These are phyloP conservation scores for Autographa pulchrina DNA, from an alignment of 2,888 invertebrate species.

Conservation along the genomic window DNA sequence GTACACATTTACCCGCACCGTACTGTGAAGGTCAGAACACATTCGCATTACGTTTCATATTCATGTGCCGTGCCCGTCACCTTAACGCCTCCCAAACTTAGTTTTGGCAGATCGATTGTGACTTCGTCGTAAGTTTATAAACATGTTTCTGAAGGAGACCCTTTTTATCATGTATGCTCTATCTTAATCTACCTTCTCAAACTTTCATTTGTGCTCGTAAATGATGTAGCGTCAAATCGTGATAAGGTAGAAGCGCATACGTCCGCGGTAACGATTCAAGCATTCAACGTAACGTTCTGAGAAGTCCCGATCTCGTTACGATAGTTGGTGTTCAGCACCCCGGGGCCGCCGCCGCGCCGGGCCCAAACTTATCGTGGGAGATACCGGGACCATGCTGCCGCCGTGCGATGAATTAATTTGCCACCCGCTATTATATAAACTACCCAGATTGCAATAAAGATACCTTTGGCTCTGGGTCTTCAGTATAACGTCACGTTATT, in stretches of 20 bases:
- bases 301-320: slow-evolving; percentile 84
- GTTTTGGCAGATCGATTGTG: slow-evolving; percentile 67
- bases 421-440: slow-evolving; percentile 80
- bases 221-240: slow-evolving; percentile 71
- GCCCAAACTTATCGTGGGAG: slow-evolving; percentile 79
- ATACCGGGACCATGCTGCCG: slow-evolving; percentile 71
- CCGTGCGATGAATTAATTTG: slow-evolving; percentile 87
- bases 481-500: slow-evolving; percentile 67
- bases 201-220: slow-evolving; percentile 56
- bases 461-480: slow-evolving; percentile 69
- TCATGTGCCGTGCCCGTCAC: slow-evolving; percentile 57
- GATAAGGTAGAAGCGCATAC: slow-evolving; percentile 74
- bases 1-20: slow-evolving; percentile 27
- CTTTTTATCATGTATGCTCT: slow-evolving; percentile 55
- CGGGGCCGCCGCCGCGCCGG: slow-evolving; percentile 69
- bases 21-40: slow-evolving; percentile 41
- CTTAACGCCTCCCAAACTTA: slow-evolving; percentile 61
- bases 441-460: slow-evolving; percentile 85
- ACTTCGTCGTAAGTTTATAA: slow-evolving; percentile 38
- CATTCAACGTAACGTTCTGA: slow-evolving; percentile 77
- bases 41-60: slow-evolving; percentile 58
- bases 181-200: slow-evolving; percentile 51
- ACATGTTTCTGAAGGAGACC: slow-evolving; percentile 27
- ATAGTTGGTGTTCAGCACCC: slow-evolving; percentile 80
- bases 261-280: slow-evolving; percentile 64